These are phyloP conservation scores for Brachyistius frenatus DNA, from an alignment of 2,113 vertebrate genomes.

Conservation along the genomic window DNA sequence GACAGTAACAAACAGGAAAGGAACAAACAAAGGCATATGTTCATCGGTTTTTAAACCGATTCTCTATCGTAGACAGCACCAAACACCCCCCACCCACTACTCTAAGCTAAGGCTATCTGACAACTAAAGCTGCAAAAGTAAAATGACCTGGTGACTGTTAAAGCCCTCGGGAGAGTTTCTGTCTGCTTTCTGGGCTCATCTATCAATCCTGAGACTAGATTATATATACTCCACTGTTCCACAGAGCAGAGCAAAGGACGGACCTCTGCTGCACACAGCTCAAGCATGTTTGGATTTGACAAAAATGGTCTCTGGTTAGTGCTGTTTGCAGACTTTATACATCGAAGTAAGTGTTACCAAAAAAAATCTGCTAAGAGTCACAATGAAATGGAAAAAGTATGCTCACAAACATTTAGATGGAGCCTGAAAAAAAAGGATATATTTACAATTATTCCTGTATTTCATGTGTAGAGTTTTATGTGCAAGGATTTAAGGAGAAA, in stretches of 20 bases:
- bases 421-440: too few relatives aligned
- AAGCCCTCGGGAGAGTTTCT: slow-evolving; percentile 74
- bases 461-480: background rate
- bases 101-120: slow-evolving; percentile 74
- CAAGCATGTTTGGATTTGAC: background rate
- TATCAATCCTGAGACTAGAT: slow-evolving; percentile 63
- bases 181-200: slow-evolving; percentile 72
- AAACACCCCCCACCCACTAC: slow-evolving; percentile 38
- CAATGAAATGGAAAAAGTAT: background rate
- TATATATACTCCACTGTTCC: slow-evolving; percentile 32
- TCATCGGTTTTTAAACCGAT: slow-evolving; percentile 53
- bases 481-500: background rate
- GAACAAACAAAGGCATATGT: slow-evolving; percentile 61
- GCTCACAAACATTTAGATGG: too few relatives aligned
- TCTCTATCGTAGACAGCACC: slow-evolving; percentile 42
- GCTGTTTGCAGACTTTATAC: background rate
- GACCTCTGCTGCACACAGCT: slow-evolving; percentile 17
- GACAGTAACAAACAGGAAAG: slow-evolving; percentile 35
- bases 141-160: slow-evolving; percentile 74
- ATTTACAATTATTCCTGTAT: background rate
- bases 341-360: slow-evolving; percentile 9
- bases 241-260: slow-evolving; percentile 1
- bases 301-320: background rate
- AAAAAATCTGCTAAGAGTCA: background rate
- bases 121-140: slow-evolving; percentile 74